A percentile compares a stretch with the other conserved stretches of the same genome.
Conservation (phyloP, 1,140 invertebrate species). For the Drosophila willistoni region DNA sequence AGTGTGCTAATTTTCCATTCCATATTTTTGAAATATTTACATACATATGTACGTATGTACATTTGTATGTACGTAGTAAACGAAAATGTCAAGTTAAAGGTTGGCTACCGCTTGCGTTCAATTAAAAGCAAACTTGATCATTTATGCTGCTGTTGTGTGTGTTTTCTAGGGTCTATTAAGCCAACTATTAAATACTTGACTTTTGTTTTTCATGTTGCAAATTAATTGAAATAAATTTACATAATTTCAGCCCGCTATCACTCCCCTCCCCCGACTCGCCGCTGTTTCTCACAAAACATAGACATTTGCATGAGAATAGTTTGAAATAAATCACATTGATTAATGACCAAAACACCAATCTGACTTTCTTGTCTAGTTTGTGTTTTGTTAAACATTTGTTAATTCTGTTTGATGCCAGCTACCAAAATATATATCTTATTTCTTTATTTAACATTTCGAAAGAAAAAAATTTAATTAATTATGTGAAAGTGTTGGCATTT, state of each 20-base stretch:
- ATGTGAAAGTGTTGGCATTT: constrained; percentile 58
- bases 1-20: constrained; percentile 34
- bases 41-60: constrained; percentile 7
- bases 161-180: constrained; percentile 1
- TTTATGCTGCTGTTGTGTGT: not conserved
- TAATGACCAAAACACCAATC: constrained; percentile 36
- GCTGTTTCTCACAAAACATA: not conserved
- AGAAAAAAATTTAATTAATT: constrained; percentile 51
- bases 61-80: constrained; percentile 6
- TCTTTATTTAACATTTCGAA: constrained; percentile 30
- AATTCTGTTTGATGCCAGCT: constrained; percentile 32
- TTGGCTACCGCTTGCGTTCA: constrained; percentile 16
- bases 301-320: constrained; percentile 52
- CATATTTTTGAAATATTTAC: not conserved
- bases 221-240: constrained; percentile 15
- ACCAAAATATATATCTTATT: constrained; percentile 42
- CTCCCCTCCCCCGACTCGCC: not conserved
- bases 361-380: constrained; percentile 42
- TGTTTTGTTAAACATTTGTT: constrained; percentile 56
- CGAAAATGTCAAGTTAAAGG: constrained; percentile 31
- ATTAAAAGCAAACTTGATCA: constrained; percentile 15
- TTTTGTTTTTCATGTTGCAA: constrained; percentile 12
- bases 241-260: not conserved
- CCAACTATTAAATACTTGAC: constrained; percentile 5
- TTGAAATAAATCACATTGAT: constrained; percentile 68